Conservation (phyloP, 92 coral and sea anemone genomes). For the Siderastrea siderea region DNA sequence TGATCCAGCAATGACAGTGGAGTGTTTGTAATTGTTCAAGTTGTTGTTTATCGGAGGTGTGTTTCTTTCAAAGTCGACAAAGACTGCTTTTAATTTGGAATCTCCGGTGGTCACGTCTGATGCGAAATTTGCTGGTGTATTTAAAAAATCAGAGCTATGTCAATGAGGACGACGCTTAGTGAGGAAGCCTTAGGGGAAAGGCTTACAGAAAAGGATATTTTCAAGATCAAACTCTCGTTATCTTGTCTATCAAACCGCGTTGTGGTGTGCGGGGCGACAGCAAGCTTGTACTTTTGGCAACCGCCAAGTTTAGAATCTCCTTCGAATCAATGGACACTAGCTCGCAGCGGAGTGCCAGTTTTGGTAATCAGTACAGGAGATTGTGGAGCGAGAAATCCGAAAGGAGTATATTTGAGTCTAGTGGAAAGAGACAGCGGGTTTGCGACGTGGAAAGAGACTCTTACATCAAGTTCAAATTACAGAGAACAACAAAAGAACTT, state of each 20-base stretch:
- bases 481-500: conserved; percentile 91
- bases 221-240: conserved; percentile 92
- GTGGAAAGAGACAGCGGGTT: conserved; percentile 97
- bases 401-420: conserved; percentile 84
- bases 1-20: not conserved
- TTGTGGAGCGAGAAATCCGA: conserved; percentile 94
- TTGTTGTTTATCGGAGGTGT: conserved; percentile 1
- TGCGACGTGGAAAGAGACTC: conserved; percentile 91
- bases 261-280: conserved; percentile 90
- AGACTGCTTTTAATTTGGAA: conserved; percentile 15
- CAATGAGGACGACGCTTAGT: conserved; percentile 78
- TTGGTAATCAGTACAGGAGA: conserved; percentile 89
- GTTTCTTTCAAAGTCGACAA: not conserved
- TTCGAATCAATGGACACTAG: conserved; percentile 86
- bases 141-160: conserved; percentile 59
- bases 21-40: not conserved
- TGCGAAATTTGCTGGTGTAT: conserved; percentile 21
- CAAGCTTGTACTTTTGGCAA: conserved; percentile 87
- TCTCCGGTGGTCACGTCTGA: conserved; percentile 26
- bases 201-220: conserved; percentile 90
- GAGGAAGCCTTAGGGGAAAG: conserved; percentile 80
- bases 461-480: conserved; percentile 88
- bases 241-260: conserved; percentile 98
- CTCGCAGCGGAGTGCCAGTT: conserved; percentile 94
- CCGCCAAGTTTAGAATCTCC: conserved; percentile 79